Evolutionary conservation across 1,140 invertebrate species (phyloP).

Genomic region (Sycophaga agraensis): DNA sequence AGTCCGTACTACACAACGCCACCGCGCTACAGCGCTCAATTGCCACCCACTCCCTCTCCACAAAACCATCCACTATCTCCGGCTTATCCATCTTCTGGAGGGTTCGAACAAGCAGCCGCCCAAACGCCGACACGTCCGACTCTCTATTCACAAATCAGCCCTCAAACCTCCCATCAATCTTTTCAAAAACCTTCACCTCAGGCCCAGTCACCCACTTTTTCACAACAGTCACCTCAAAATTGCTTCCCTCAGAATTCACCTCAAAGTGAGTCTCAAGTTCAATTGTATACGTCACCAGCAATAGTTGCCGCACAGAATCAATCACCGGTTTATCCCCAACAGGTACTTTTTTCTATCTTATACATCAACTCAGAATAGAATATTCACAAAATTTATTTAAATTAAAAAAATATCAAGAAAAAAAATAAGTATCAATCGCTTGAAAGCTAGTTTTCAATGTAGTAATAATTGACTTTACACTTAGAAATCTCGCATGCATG

Average conservation of each 20-base stretch:
- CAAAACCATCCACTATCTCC: conserved; percentile 53
- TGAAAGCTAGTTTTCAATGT: neutral
- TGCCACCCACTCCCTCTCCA: conserved; percentile 53
- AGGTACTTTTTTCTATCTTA: too few species aligned
- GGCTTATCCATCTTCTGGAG: conserved; percentile 47
- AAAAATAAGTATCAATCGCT: too few species aligned
- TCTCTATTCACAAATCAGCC: conserved; percentile 40
- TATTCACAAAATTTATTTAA: too few species aligned
- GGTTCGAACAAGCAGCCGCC: conserved; percentile 43
- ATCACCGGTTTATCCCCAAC: conserved; percentile 42
- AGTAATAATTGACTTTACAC: neutral
- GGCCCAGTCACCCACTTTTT: conserved; percentile 37
- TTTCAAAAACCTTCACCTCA: conserved; percentile 42
- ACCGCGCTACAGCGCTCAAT: conserved; percentile 52
- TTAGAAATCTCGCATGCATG: neutral
- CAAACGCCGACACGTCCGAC: neutral
- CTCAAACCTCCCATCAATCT: conserved; percentile 38
- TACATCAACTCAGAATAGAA: too few species aligned
- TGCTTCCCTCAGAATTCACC: conserved; percentile 34
- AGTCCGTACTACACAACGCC: conserved; percentile 55
- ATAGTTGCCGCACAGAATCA: conserved; percentile 31
- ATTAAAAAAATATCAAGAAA: too few species aligned
- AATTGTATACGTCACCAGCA: conserved; percentile 10
- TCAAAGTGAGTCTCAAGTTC: conserved; percentile 28
- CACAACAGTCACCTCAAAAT: conserved; percentile 37